Conservation (phyloP, 1,140 invertebrate species). For the Delia radicum region DNA sequence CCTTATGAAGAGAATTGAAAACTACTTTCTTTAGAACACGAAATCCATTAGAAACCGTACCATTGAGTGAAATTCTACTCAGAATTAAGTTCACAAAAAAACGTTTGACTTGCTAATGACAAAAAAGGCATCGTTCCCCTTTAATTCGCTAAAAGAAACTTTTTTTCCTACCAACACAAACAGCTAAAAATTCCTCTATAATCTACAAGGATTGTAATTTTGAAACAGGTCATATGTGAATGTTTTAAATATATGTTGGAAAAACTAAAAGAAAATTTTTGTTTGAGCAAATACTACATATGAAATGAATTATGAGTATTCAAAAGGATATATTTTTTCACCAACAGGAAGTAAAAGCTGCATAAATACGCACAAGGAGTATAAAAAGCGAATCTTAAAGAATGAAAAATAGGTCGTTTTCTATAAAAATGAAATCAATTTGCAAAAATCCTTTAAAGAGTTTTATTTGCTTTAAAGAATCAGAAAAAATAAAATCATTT, state of each 20-base stretch:
- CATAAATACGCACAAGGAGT: background rate
- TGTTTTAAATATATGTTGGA: background rate
- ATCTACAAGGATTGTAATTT: too few relatives aligned
- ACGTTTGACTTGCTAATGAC: too few relatives aligned
- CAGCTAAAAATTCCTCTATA: too few relatives aligned
- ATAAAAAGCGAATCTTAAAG: background rate
- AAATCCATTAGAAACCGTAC: too few relatives aligned
- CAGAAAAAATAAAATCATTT: background rate
- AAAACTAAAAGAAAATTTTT: background rate
- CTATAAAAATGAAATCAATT: background rate
- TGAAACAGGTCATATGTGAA: background rate
- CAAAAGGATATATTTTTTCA: background rate
- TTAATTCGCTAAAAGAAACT: too few relatives aligned
- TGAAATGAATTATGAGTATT: background rate
- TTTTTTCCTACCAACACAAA: too few relatives aligned
- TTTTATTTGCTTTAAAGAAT: background rate
- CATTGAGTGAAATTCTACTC: too few relatives aligned
- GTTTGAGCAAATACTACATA: background rate
- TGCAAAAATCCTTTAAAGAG: background rate
- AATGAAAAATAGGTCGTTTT: background rate
- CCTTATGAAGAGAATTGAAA: too few relatives aligned
- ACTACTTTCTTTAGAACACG: too few relatives aligned
- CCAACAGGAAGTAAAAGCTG: background rate
- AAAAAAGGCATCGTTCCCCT: too few relatives aligned
- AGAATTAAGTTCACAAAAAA: too few relatives aligned